Percentiles rank a stretch among this genome's conserved stretches.
Evolutionary conservation across 2,888 invertebrate genomes (phyloP).

Genomic region (Troides aeacus): DNA sequence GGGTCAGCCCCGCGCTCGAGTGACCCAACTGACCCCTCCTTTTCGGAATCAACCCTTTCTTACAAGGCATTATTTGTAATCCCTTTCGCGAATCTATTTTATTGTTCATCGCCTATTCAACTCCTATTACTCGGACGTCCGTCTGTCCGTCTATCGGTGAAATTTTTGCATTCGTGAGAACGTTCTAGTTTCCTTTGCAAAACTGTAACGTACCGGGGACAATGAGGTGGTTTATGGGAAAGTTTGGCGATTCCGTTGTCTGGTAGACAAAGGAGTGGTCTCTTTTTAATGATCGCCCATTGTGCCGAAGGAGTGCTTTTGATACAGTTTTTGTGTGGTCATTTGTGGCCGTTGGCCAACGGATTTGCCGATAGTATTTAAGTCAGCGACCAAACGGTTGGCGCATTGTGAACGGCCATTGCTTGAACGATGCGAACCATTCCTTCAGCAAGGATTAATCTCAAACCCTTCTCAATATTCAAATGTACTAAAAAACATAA

Average conservation of each 20-base stretch:
- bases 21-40: conserved; percentile 74
- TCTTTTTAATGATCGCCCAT: conserved; percentile 78
- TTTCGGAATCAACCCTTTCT: conserved; percentile 71
- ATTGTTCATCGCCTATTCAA: conserved; percentile 66
- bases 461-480: too few species aligned
- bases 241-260: conserved; percentile 55
- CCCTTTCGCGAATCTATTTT: conserved; percentile 81
- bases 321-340: conserved; percentile 71
- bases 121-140: conserved; percentile 55
- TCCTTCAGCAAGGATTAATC: not conserved
- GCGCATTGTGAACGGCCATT: conserved; percentile 30
- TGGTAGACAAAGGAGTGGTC: conserved; percentile 71
- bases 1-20: conserved; percentile 71
- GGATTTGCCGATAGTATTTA: conserved; percentile 75
- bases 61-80: conserved; percentile 79
- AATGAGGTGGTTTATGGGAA: conserved; percentile 64
- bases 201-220: conserved; percentile 68
- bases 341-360: conserved; percentile 73
- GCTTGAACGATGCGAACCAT: not conserved
- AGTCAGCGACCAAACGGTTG: conserved; percentile 55
- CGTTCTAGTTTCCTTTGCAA: conserved; percentile 76
- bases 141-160: conserved; percentile 59
- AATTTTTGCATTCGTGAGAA: conserved; percentile 78
- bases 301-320: conserved; percentile 61
- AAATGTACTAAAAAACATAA: too few species aligned